Evolutionary conservation across 2,113 vertebrate species (phyloP).

Genomic region (Nyctibius bracteatus): DNA sequence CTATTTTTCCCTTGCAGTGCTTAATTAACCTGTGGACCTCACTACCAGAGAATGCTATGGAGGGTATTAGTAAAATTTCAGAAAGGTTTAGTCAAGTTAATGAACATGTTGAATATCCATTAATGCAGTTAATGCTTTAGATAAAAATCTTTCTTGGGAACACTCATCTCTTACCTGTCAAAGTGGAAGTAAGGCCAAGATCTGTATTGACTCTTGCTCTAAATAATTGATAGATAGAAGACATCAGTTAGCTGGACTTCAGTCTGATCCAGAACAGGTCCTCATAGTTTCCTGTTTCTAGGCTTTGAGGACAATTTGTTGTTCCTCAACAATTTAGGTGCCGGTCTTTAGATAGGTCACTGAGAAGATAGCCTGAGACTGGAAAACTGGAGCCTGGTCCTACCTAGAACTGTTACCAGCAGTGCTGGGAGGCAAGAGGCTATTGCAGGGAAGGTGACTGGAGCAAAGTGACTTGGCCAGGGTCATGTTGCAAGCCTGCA

Average conservation of each 20-base stretch:
- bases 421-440: background rate
- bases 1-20: background rate
- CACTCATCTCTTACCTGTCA: background rate
- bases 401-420: background rate
- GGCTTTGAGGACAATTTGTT: background rate
- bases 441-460: rapidly evolving
- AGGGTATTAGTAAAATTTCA: background rate
- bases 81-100: background rate
- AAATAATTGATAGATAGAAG: background rate
- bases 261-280: background rate
- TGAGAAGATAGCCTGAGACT: background rate
- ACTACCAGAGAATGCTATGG: background rate
- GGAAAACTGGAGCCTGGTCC: background rate
- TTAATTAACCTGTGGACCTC: background rate
- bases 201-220: background rate
- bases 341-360: background rate
- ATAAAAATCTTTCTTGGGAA: background rate
- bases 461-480: background rate
- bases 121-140: background rate
- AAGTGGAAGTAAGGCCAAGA: background rate
- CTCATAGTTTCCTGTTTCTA: background rate
- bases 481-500: background rate
- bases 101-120: background rate
- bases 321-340: background rate
- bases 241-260: background rate